A percentile compares a stretch with the other conserved stretches of the same genome.
These are phyloP conservation scores for Drosophila bipectinata DNA, from an alignment of 1,140 invertebrate genomes.

Conservation along the genomic window DNA sequence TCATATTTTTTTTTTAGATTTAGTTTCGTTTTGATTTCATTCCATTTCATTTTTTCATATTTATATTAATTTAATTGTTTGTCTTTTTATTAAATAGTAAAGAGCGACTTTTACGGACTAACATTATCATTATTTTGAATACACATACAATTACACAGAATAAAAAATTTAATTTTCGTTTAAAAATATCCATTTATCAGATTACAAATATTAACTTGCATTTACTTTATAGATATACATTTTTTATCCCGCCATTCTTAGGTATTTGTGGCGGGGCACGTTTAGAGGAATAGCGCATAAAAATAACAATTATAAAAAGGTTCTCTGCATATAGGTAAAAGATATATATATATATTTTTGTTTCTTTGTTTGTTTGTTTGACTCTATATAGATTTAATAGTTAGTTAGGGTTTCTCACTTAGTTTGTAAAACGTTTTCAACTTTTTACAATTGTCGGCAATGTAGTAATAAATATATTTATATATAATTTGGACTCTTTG, in stretches of 20 bases:
- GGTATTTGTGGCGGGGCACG: slow-evolving; percentile 21
- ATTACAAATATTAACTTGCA: slow-evolving; percentile 58
- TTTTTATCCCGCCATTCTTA: slow-evolving; percentile 14
- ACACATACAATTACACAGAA: slow-evolving; percentile 70
- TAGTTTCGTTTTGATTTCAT: slow-evolving; percentile 28
- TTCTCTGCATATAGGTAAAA: slow-evolving; percentile 57
- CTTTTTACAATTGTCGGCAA: slow-evolving; percentile 73
- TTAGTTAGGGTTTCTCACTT: slow-evolving; percentile 28
- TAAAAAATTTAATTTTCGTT: slow-evolving; percentile 60
- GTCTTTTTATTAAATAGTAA: slow-evolving; percentile 66
- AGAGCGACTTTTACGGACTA: slow-evolving; percentile 73
- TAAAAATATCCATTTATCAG: slow-evolving; percentile 50
- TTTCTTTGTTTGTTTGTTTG: slow-evolving; percentile 11
- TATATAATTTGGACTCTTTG: slow-evolving; percentile 53
- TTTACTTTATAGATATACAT: slow-evolving; percentile 33
- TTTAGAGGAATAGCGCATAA: slow-evolving; percentile 71
- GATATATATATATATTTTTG: slow-evolving; percentile 31
- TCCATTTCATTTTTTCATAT: slow-evolving; percentile 14
- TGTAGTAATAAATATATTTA: slow-evolving; percentile 47
- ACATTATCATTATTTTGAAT: slow-evolving; percentile 65
- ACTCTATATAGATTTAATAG: slow-evolving; percentile 50
- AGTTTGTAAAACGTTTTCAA: slow-evolving; percentile 58
- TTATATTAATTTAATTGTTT: slow-evolving; percentile 42
- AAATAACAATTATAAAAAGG: slow-evolving; percentile 80
- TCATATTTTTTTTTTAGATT: slow-evolving; percentile 18